Evolutionary conservation across 1,140 invertebrate species (phyloP), one percentile per base, ranked within the genome.

Genomic region (Adelges cooleyi): DNA sequence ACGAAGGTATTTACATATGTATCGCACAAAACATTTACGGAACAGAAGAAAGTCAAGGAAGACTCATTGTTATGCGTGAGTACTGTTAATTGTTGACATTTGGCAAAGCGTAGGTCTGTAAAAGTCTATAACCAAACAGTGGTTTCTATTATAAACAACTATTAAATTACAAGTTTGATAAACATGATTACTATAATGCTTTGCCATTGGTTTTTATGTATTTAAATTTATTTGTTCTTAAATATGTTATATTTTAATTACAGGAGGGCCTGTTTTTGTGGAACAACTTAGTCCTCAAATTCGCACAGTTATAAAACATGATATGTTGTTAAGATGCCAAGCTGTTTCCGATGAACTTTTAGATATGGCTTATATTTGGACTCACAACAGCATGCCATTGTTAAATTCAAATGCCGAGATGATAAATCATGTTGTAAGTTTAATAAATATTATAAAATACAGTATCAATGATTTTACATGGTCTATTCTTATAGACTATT

Each of bases 351-450:
- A 92, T 73, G 82, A 86, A 67, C 78, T 89, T 48, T 75, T 96
- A 29, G 92, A 96, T 70, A 81, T 92, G 49, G 88, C 91, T 11
- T 95, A 92, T 71, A 80, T 90, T 56, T 95, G 92, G 92, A 86
- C 82, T 46, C 89, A 92, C 70, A 95, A 95, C 75, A 89, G 86
- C 0, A 70, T 68, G 13, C 51, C 51, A 13, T 56, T 68, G 33
- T 9, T 15, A 15, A 51, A 66, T 52, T 53, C 51, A 11, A 65
- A 51, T 40, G 1, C 46, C 40, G 29, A 51, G 6, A 20, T 65
- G 0, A 25, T 15, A 13, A 46, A 18, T 29, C 48, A 50, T 15
- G 11, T 51, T 50, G 48, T 59, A 40, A 56, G 52, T 66, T 33
- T 33, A 33, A 33, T n/a, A 33, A 11, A 6, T 33, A 6, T 33